Percentiles rank a stretch among this genome's conserved stretches.
Evolutionary conservation across 1,140 invertebrate genomes (phyloP).

Genomic region (Sycophila sp.): DNA sequence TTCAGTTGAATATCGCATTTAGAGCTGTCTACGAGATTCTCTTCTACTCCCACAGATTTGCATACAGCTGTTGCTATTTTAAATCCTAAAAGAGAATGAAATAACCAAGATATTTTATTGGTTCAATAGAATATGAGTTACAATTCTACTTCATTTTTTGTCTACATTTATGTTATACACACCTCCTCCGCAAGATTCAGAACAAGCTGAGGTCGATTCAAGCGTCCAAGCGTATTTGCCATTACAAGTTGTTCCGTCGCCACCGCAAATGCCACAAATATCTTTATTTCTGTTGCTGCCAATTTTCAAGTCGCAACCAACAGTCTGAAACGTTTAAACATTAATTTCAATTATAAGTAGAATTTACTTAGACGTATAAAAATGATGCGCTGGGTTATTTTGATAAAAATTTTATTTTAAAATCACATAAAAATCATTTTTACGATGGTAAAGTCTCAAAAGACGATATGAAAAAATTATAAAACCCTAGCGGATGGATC

Average conservation of each 20-base stretch:
- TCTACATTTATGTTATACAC: constrained; percentile 51
- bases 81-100: constrained; percentile 75
- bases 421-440: no score
- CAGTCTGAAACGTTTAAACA: constrained; percentile 74
- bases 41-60: constrained; percentile 76
- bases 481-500: not conserved
- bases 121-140: not conserved
- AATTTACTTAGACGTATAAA: no score
- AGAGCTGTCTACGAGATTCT: constrained; percentile 79
- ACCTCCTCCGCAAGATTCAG: constrained; percentile 93
- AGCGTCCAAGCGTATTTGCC: constrained; percentile 86
- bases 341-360: constrained; percentile 24
- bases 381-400: no score
- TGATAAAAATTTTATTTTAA: no score
- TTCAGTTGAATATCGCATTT: constrained; percentile 81
- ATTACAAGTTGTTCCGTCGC: constrained; percentile 84
- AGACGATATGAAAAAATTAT: not conserved
- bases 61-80: constrained; percentile 85
- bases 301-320: constrained; percentile 89
- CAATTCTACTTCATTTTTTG: not conserved
- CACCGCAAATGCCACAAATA: constrained; percentile 89
- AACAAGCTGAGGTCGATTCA: constrained; percentile 83
- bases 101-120: constrained; percentile 30
- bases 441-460: no score
- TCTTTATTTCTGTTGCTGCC: constrained; percentile 86